A percentile compares a stretch with the other conserved stretches of the same genome.
Conservation (phyloP, 2,113 vertebrate genomes). For the Phrynosoma platyrhinos region DNA sequence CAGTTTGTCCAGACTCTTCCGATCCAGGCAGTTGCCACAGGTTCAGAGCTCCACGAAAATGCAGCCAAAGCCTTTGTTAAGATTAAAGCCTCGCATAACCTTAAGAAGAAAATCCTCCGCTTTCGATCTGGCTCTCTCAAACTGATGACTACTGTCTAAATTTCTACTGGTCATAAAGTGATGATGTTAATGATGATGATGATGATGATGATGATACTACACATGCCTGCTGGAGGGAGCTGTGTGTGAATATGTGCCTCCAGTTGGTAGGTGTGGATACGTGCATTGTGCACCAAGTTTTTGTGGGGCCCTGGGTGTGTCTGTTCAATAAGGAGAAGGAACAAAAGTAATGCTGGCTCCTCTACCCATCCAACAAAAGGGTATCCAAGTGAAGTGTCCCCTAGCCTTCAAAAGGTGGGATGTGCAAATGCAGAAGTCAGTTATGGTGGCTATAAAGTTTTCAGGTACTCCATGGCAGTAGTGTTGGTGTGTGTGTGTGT, state of each 20-base stretch:
- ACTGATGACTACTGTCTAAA: constrained; percentile 95
- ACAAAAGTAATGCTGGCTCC: background rate
- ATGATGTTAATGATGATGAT: background rate
- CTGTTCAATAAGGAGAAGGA: background rate
- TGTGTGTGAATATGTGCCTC: constrained; percentile 1
- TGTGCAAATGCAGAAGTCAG: too few species aligned
- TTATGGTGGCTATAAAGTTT: background rate
- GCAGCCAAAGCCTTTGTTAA: constrained; percentile 88
- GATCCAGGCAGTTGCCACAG: constrained; percentile 62
- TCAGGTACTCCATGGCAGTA: background rate
- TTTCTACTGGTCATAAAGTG: background rate
- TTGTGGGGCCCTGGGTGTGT: background rate
- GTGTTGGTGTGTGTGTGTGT: background rate
- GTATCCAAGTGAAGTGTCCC: background rate
- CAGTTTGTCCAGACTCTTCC: constrained; percentile 85
- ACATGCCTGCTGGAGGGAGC: constrained; percentile 10
- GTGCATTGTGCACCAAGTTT: background rate
- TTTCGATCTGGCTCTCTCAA: constrained; percentile 93
- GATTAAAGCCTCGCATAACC: constrained; percentile 95
- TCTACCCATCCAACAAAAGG: background rate
- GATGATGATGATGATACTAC: background rate
- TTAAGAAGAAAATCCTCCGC: constrained; percentile 96
- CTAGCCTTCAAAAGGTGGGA: background rate
- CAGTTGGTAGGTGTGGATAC: constrained; percentile 6
- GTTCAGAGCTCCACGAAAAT: constrained; percentile 77